Evolutionary conservation across 2,113 vertebrate genomes (phyloP), one percentile per base, ranked within the genome.

Genomic region (Pungitius pungitius): DNA sequence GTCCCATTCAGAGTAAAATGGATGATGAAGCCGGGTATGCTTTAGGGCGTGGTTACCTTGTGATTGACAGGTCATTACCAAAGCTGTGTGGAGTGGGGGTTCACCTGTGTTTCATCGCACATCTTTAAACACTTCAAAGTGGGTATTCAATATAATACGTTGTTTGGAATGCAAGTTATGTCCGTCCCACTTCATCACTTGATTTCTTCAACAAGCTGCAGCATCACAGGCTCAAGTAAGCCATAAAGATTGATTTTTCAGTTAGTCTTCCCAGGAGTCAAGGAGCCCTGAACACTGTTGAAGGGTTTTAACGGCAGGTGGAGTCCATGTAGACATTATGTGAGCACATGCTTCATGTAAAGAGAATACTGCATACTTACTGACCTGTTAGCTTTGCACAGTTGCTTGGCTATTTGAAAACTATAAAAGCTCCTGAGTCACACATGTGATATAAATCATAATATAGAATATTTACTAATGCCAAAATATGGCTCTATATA

Each of bases 191-290:
- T 24, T 56, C 20, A 65, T 35, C 43, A 42, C 26, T 39, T 33
- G 60, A 37, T 68, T 57, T 17, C 1, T 49, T 60, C 17, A 18
- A 42, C 33, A 18, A 17, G 17, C 26, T 8, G n/a, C 33, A 20
- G 35, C 37, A 22, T 62, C 26, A 63, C 51, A 35, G n/a, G 35
- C 35, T 75, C 35, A 27, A 42, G 24, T 37, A 8, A 58, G 57
- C 15, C 26, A n/a, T 35, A 39, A 42, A 58, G 11, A 51, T 51
- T 18, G 22, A 30, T 47, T 57, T 51, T 24, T 20, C 45, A 11
- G 12, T 62, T 59, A 27, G 8, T 39, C 67, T 26, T 43, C 45
- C 43, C 47, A 45, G 37, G 54, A 43, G 33, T 73, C 49, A 69
- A 55, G 26, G 67, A 42, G 37, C 56, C 58, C 22, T 63, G 13